phyloP scores from a whole-genome alignment of 37 sponge, comb jelly and placozoan species.

The Oopsacas minuta region DNA sequence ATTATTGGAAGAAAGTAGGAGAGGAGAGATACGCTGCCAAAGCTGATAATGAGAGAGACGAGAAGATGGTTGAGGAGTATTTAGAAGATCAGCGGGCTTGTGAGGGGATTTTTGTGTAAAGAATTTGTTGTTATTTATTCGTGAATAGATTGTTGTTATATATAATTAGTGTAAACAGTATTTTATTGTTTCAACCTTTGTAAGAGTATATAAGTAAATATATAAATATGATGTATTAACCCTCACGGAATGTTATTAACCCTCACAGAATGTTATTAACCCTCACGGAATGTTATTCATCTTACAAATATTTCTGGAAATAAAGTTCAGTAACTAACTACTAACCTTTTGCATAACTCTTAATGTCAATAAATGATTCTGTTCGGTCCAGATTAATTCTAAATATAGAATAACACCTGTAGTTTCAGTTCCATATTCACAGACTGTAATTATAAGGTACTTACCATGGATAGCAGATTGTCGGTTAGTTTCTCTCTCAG shows the following conservation, averaged over 20 bases:
- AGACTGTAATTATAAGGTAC: background rate
- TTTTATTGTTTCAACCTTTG: no score
- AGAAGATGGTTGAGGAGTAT: background rate
- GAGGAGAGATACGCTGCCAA: background rate
- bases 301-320: no score
- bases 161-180: no score
- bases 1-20: slow-evolving; percentile 2
- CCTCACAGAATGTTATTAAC: no score
- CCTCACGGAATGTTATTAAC: no score
- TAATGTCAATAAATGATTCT: background rate
- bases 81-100: background rate
- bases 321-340: no score
- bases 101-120: no score
- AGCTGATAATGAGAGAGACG: background rate
- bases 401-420: background rate
- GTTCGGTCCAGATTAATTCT: slow-evolving; percentile 8
- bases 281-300: no score
- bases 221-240: no score
- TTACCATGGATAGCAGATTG: slow-evolving; percentile 13
- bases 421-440: background rate
- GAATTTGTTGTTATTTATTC: no score
- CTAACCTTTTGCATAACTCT: slow-evolving; percentile 2
- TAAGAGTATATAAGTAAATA: no score
- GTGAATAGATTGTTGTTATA: no score
- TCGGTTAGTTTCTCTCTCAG: background rate